Evolutionary conservation across 2,888 invertebrate genomes (phyloP).

Genomic region (Eupithecia abbreviata): DNA sequence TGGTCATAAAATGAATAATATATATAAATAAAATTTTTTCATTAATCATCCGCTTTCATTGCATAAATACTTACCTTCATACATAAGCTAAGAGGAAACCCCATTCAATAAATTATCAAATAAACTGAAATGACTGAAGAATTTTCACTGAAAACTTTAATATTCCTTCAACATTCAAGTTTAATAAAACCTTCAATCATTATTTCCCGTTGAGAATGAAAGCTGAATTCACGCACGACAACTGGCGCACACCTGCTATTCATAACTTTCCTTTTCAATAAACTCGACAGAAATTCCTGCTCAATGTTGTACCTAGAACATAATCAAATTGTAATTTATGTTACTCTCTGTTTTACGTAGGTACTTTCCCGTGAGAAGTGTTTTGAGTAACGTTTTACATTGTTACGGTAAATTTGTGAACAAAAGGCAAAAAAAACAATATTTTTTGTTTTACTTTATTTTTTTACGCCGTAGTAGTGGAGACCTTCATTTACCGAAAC

Average conservation of each 20-base stretch:
- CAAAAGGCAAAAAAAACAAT: too few relatives aligned
- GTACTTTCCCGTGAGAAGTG: background rate
- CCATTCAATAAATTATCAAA: background rate
- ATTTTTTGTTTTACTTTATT: too few relatives aligned
- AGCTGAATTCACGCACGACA: conserved; percentile 58
- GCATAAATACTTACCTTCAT: background rate
- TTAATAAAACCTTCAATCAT: conserved; percentile 56
- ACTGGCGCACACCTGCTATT: conserved; percentile 62
- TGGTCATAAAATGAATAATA: too few relatives aligned
- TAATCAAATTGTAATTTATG: conserved; percentile 52
- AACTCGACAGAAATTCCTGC: conserved; percentile 54
- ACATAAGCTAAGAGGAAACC: background rate
- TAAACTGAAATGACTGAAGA: background rate
- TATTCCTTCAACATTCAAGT: conserved; percentile 38
- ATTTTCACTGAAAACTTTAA: background rate
- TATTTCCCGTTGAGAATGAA: conserved; percentile 60
- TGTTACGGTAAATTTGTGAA: background rate
- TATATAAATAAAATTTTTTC: too few relatives aligned
- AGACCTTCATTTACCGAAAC: too few relatives aligned
- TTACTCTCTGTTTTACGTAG: conserved; percentile 34
- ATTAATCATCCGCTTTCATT: too few relatives aligned
- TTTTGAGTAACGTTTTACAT: background rate
- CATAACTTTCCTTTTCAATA: conserved; percentile 72
- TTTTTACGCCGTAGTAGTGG: too few relatives aligned
- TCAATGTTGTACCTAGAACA: conserved; percentile 45